phyloP scores from a whole-genome alignment of 2,113 vertebrate genomes.

The Capra hircus region DNA sequence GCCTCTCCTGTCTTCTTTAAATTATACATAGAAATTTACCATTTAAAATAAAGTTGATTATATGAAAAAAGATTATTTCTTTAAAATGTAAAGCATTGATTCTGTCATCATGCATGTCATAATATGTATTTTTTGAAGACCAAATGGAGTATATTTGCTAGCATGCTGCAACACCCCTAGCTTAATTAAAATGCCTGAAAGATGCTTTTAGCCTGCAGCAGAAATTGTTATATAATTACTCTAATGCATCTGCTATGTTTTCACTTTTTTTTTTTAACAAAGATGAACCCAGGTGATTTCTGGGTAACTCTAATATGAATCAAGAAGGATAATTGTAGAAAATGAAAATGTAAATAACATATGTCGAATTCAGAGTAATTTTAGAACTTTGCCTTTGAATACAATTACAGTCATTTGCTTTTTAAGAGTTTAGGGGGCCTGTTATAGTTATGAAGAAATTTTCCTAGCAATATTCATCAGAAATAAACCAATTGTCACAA shows the following conservation, averaged over 20 bases:
- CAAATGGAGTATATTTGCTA: neutral
- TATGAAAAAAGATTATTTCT: neutral
- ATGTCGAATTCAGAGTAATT: neutral
- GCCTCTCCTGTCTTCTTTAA: neutral
- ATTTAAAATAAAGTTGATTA: neutral
- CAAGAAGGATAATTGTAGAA: neutral
- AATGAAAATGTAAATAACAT: slow-evolving; percentile 10
- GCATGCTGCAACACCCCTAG: neutral
- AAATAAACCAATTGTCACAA: slow-evolving; percentile 42
- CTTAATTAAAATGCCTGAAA: slow-evolving; percentile 47
- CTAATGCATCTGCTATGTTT: slow-evolving; percentile 25
- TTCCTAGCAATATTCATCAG: slow-evolving; percentile 19
- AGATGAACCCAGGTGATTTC: slow-evolving; percentile 25
- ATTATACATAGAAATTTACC: slow-evolving; percentile 1
- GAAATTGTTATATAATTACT: slow-evolving; percentile 52
- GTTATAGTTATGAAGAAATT: neutral
- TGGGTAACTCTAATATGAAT: slow-evolving; percentile 23
- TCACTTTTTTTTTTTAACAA: neutral
- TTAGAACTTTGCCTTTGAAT: slow-evolving; percentile 17
- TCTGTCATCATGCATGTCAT: neutral
- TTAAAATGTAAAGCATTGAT: slow-evolving; percentile 7
- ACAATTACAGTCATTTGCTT: neutral
- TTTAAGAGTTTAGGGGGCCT: neutral
- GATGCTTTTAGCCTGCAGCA: slow-evolving; percentile 43
- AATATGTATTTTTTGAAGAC: neutral